A percentile compares a stretch with the other conserved stretches of the same genome.
Conservation (phyloP, 1,140 invertebrate species). For the Apolygus lucorum region DNA sequence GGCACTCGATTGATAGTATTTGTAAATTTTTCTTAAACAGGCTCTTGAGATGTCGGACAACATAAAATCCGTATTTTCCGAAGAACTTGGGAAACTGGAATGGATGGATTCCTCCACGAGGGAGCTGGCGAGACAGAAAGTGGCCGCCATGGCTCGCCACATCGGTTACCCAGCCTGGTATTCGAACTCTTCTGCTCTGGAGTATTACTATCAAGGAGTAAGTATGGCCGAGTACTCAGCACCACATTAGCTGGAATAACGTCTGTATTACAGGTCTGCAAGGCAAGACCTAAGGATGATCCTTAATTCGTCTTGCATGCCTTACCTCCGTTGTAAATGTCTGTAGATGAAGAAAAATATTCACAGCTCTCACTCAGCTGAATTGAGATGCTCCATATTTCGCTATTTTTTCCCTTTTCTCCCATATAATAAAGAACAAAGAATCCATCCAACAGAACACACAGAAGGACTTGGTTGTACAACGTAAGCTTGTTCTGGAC, state of each 20-base stretch:
- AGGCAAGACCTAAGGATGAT: not conserved
- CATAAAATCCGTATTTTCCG: slow-evolving; percentile 48
- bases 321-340: not conserved
- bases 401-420: no score
- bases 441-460: no score
- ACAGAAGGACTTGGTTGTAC: no score
- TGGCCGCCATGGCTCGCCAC: slow-evolving; percentile 47
- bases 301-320: not conserved
- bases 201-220: slow-evolving; percentile 39
- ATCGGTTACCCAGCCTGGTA: slow-evolving; percentile 60
- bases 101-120: slow-evolving; percentile 57
- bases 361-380: no score
- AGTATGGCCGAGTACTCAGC: slow-evolving; percentile 27
- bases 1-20: no score
- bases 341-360: no score
- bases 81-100: slow-evolving; percentile 43
- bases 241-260: no score
- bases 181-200: slow-evolving; percentile 44
- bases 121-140: slow-evolving; percentile 48
- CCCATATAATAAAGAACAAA: no score
- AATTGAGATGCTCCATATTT: no score
- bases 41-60: slow-evolving; percentile 47
- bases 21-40: slow-evolving; percentile 26
- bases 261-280: no score
- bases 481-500: no score